Evolutionary conservation across 2,113 vertebrate species (phyloP), one percentile per base, ranked within the genome.

Genomic region (Delphinapterus leucas): DNA sequence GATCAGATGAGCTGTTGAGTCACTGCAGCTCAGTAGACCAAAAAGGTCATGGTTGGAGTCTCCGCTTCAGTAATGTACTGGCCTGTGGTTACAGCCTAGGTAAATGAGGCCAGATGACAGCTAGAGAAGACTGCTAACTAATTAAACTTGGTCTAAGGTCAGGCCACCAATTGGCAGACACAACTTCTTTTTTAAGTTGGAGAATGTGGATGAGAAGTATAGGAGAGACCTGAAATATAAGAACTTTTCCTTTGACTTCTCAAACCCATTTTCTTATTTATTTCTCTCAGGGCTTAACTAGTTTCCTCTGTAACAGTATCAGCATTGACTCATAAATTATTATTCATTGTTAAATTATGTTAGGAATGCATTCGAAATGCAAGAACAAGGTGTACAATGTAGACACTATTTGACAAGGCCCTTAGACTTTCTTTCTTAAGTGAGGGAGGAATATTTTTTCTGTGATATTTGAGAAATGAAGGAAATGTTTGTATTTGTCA

Each of bases 321-420:
- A 97, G 6, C 92, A 87, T 87, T 96, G 81, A 88, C 87, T 96
- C 86, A 86, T 92, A 82, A 93, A 96, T 88, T 88, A 79, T 67
- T 97, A 74, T 61, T 97, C 93, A 96, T 47, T 83, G 2, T 80
- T 76, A 92, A 96, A 61, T 90, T 88, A 92, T 74, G 80, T 96
- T 88, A 96, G 95, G 93, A 97, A 98, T 98, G 25, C 60, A 81
- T 97, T 97, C 93, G 90, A 85, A 97, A 93, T 86, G 93, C 70
- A 97, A 90, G 82, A 95, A 82, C 31, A 96, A 38, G 47, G 26
- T 67, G 44, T 84, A 88, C 3, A 88, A 81, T 73, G 86, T 67
- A 85, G 58, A 88, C 83, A 91, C 58, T 90, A 12, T 96, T 92
- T 97, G 28, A 74, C 87, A 97, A 61, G 88, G 31, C 44, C 80